These are phyloP conservation scores for Lasioglossum oenotherae DNA, from an alignment of 2,888 invertebrate genomes.

Conservation along the genomic window DNA sequence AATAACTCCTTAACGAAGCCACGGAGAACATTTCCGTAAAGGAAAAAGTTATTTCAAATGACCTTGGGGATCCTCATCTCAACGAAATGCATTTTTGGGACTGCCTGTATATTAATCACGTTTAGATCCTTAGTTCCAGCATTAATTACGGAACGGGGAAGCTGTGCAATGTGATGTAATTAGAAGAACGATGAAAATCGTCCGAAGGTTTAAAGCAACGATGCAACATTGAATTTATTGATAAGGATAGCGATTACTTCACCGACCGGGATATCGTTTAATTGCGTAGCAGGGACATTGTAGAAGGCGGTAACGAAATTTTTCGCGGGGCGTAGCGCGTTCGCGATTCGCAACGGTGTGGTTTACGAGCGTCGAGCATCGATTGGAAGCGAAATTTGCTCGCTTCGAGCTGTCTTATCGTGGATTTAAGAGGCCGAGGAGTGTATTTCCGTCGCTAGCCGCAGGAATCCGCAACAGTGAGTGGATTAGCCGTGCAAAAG, in stretches of 20 bases:
- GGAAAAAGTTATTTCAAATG: no score
- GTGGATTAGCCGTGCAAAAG: constrained; percentile 31
- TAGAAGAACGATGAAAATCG: neutral
- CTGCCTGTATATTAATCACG: neutral
- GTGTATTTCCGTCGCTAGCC: constrained; percentile 23
- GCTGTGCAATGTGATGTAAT: neutral
- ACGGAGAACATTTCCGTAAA: no score
- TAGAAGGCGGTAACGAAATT: neutral
- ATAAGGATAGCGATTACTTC: neutral
- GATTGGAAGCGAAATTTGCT: constrained; percentile 62
- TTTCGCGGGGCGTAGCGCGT: neutral
- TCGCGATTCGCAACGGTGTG: neutral
- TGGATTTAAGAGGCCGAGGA: constrained; percentile 3
- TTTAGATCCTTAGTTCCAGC: neutral
- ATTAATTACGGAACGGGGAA: neutral
- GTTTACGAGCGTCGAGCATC: constrained; percentile 36
- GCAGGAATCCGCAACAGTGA: constrained; percentile 17
- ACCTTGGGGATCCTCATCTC: no score
- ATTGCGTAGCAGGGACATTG: neutral
- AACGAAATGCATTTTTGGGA: no score
- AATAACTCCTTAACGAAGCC: no score
- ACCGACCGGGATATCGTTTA: neutral
- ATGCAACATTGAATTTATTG: neutral
- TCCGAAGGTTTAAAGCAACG: neutral
- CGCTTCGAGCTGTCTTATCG: constrained; percentile 26